Percentiles rank a stretch among this genome's conserved stretches.
These are phyloP conservation scores for Characodon lateralis DNA, from an alignment of 2,797 vertebrate genomes.

Conservation along the genomic window DNA sequence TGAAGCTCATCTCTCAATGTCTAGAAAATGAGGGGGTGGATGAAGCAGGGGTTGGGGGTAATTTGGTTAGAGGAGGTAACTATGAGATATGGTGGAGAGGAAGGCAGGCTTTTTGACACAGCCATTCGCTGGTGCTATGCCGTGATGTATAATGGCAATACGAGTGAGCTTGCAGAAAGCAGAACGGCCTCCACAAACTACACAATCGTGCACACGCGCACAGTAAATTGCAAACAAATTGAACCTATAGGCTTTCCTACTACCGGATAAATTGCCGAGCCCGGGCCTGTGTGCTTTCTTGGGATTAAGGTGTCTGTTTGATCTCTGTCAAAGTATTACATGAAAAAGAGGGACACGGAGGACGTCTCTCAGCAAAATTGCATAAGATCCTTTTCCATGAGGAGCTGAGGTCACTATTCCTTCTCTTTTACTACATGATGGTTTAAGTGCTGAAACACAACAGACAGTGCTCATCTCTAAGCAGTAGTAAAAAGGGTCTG, in stretches of 20 bases:
- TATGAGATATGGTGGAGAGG: slow-evolving; percentile 80
- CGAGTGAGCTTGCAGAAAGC: slow-evolving; percentile 53
- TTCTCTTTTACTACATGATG: slow-evolving; percentile 59
- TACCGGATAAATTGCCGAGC: slow-evolving; percentile 35
- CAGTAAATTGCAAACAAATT: slow-evolving; percentile 58
- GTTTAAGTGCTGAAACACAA: slow-evolving; percentile 60
- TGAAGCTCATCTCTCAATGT: slow-evolving; percentile 67
- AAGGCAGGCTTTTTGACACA: slow-evolving; percentile 79
- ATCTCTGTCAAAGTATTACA: slow-evolving; percentile 56
- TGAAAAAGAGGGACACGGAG: slow-evolving; percentile 51
- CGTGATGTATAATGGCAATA: slow-evolving; percentile 84
- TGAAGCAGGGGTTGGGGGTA: slow-evolving; percentile 68
- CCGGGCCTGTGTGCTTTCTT: slow-evolving; percentile 33
- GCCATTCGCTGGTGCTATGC: slow-evolving; percentile 64
- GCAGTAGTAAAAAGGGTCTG: slow-evolving; percentile 46
- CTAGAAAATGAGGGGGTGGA: slow-evolving; percentile 53
- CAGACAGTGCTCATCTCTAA: slow-evolving; percentile 33
- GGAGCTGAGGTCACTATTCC: slow-evolving; percentile 52
- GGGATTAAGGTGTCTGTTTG: slow-evolving; percentile 55
- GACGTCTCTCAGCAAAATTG: slow-evolving; percentile 46
- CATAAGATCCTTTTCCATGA: slow-evolving; percentile 50
- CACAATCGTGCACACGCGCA: slow-evolving; percentile 32
- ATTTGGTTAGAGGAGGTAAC: slow-evolving; percentile 85
- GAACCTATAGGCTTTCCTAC: slow-evolving; percentile 53
- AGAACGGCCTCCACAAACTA: slow-evolving; percentile 40